These are phyloP conservation scores for Cheirogaleus major DNA, from an alignment of 2,797 vertebrate genomes.

Conservation along the genomic window DNA sequence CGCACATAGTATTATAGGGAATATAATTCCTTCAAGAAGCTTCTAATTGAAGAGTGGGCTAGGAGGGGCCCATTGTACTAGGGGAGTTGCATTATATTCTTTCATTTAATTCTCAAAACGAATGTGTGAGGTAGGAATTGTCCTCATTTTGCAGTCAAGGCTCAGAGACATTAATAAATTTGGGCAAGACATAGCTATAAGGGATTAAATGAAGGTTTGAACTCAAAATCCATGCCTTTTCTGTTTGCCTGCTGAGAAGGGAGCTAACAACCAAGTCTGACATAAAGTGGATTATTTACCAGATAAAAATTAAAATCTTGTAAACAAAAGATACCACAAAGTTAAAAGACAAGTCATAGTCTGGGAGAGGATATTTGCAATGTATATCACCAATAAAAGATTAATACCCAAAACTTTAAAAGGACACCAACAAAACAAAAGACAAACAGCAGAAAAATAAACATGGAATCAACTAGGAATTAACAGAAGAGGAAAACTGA, in stretches of 20 bases:
- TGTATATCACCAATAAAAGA: not conserved
- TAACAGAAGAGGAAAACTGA: not conserved
- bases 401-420: not conserved
- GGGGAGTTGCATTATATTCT: not conserved
- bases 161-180: not conserved
- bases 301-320: constrained; percentile 12
- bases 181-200: not conserved
- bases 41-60: not conserved
- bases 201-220: not conserved
- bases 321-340: not conserved
- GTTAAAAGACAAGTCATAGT: not conserved
- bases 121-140: not conserved
- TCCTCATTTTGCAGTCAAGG: not conserved
- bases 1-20: not conserved
- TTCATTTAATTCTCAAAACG: not conserved
- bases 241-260: not conserved
- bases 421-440: not conserved
- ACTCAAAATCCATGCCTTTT: not conserved
- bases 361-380: not conserved
- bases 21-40: not conserved
- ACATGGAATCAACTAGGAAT: not conserved
- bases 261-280: not conserved
- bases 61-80: not conserved
- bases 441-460: not conserved
- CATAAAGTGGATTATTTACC: not conserved